Percentiles rank a stretch among this genome's conserved stretches.
Evolutionary conservation across 2,113 vertebrate species (phyloP).

Genomic region (Pelvicachromis taeniatus): DNA sequence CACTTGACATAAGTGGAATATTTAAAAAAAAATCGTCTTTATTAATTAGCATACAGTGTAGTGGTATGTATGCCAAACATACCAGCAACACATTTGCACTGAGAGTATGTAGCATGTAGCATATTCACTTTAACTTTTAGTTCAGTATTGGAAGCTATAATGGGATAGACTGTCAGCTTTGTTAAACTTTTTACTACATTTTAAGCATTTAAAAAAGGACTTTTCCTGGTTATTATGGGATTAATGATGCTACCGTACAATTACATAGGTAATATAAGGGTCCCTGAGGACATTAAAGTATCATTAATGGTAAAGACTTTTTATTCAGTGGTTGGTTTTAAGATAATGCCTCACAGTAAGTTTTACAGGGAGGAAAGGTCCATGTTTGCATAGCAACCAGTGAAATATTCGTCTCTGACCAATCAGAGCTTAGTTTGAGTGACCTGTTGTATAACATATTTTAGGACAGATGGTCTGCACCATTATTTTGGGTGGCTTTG

Average conservation of each 20-base stretch:
- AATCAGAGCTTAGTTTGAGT: not conserved
- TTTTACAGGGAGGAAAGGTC: not conserved
- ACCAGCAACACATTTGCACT: not conserved
- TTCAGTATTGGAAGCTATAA: not conserved
- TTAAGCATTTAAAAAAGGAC: not conserved
- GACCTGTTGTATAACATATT: not conserved
- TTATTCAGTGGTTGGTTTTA: not conserved
- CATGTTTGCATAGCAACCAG: not conserved
- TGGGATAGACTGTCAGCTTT: not conserved
- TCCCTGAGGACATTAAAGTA: accelerated
- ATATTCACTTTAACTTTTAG: not conserved
- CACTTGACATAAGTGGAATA: not conserved
- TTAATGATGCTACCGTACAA: not conserved
- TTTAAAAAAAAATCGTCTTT: not conserved
- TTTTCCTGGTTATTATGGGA: not conserved
- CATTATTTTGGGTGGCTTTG: not conserved
- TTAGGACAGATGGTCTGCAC: slow-evolving; percentile 21
- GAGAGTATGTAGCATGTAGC: not conserved
- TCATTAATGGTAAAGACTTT: not conserved
- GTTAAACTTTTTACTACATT: not conserved
- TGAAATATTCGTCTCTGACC: not conserved
- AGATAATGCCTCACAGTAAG: not conserved
- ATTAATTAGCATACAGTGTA: not conserved
- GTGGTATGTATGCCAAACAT: not conserved
- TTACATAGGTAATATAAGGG: not conserved